These are phyloP conservation scores for Caenorhabditis wallacei DNA, from an alignment of 2,888 invertebrate species.

Conservation along the genomic window DNA sequence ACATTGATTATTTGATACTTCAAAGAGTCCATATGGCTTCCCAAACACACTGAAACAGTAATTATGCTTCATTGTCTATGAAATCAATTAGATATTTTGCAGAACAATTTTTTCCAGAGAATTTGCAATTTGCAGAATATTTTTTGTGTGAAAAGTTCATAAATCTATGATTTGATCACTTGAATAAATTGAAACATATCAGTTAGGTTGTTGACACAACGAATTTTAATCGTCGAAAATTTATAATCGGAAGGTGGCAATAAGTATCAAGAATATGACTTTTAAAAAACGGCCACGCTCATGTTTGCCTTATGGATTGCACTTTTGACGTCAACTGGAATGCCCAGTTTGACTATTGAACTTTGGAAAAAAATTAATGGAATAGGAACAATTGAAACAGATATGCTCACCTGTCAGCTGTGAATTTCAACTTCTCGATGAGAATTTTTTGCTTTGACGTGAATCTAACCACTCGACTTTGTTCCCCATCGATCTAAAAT, in stretches of 20 bases:
- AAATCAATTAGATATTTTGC: too few relatives aligned
- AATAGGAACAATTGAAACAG: too few relatives aligned
- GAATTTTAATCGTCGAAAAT: slow-evolving; percentile 18
- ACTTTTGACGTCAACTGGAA: slow-evolving; percentile 13
- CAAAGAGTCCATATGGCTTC: slow-evolving; percentile 79
- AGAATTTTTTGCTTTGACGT: slow-evolving; percentile 72
- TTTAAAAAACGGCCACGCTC: slow-evolving; percentile 16
- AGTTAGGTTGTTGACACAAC: slow-evolving; percentile 2
- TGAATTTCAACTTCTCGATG: slow-evolving; percentile 78
- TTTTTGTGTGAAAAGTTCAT: background rate
- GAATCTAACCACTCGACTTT: slow-evolving; percentile 73
- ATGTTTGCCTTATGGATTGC: background rate
- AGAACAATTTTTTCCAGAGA: too few relatives aligned
- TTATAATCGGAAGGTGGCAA: slow-evolving; percentile 11
- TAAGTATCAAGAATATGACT: background rate
- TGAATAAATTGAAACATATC: background rate
- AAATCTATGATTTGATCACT: slow-evolving; percentile 4
- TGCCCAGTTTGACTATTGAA: background rate
- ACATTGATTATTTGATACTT: slow-evolving; percentile 67
- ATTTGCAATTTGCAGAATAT: too few relatives aligned
- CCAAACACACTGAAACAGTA: slow-evolving; percentile 73
- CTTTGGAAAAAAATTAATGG: background rate
- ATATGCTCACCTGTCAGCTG: slow-evolving; percentile 65
- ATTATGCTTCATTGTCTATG: too few relatives aligned
- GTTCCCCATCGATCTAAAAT: slow-evolving; percentile 78